These are phyloP conservation scores for Cosmia pyralina DNA, from an alignment of 2,888 invertebrate species.

Conservation along the genomic window DNA sequence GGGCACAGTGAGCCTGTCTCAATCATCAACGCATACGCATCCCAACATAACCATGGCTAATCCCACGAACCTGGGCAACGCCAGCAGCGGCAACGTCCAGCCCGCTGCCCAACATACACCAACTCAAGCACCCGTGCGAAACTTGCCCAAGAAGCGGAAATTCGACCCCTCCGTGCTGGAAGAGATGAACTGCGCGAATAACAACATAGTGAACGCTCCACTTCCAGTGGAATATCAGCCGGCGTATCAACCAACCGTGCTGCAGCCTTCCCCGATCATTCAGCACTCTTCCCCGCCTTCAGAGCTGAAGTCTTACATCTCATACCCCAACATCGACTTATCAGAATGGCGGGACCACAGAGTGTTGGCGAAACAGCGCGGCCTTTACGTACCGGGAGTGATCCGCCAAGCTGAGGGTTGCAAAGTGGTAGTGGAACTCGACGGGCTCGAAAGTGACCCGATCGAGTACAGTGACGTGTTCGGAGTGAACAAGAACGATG, in stretches of 20 bases:
- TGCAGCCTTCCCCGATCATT: conserved; percentile 83
- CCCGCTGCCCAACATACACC: conserved; percentile 81
- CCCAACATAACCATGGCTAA: conserved; percentile 87
- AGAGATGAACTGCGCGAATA: conserved; percentile 90
- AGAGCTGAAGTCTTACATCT: conserved; percentile 87
- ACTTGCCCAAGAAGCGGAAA: conserved; percentile 98
- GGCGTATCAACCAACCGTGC: conserved; percentile 77
- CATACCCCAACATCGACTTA: conserved; percentile 94
- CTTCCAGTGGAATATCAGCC: conserved; percentile 80
- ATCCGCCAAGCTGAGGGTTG: conserved; percentile 93
- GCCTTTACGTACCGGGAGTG: conserved; percentile 96
- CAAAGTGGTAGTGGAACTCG: conserved; percentile 95
- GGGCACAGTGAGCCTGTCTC: conserved; percentile 89
- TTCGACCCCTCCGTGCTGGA: conserved; percentile 95
- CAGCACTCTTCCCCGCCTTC: conserved; percentile 89
- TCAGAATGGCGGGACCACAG: conserved; percentile 98
- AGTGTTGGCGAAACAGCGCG: conserved; percentile 96
- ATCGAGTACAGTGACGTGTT: conserved; percentile 94
- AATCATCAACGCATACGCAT: conserved; percentile 81
- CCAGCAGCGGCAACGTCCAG: conserved; percentile 79
- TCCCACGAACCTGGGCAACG: conserved; percentile 85
- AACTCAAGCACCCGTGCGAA: conserved; percentile 91
- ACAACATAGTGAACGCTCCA: conserved; percentile 78
- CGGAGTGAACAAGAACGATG: conserved; percentile 94
- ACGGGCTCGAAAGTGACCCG: conserved; percentile 93